Base-by-base conservation (phyloP, 53 echinoderm and acorn worm genomes). In the Zoroaster sp. region DNA sequence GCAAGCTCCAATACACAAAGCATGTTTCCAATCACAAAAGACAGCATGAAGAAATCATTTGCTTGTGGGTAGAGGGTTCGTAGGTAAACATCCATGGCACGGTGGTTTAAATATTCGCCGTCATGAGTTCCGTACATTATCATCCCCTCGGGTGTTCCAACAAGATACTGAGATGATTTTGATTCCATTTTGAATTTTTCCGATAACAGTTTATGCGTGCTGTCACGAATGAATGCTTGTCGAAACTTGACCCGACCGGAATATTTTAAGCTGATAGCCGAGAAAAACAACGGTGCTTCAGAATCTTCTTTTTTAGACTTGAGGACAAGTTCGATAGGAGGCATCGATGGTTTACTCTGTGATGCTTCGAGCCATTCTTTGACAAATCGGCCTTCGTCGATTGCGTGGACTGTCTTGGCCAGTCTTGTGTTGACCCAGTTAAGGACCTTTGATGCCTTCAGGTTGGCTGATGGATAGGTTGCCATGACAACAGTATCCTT, bases 401-500 rank as follows among this genome's bases (percentile, higher is more conserved):
- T 69, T 12, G 74, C 34, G 25, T 75, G 66, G 44, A 95, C 89
- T 28, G 75, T 91, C 44, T 59, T 51, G 39, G 91, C 92, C 31
- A 98, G 89, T 81, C 94, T 83, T 0, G 69, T 30, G 88, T 91
- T 93, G 32, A 98, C 93, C 95, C 98, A 96, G n/a, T 93, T 87
- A 18, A 98, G 66, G 81, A 98, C 89, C 44, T 77, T 78, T 4
- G 92, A 75, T 30, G 92, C 76, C 66, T 93, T 93, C 40, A 75
- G 80, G 35, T 78, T 89, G 66, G 93, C 67, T 13, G 92, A 82
- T 39, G 88, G 89, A 39, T 93, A 91, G 14, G 89, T 88, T 77
- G 89, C 87, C 93, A 95, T 94, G 52, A 87, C 71, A 12, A 98
- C 98, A 39, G 89, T 87, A 82, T 96, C 95, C 74, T 98, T 98